Evolutionary conservation across 2,113 vertebrate genomes (phyloP), one percentile per base, ranked within the genome.

Genomic region (Hyperoodon ampullatus): DNA sequence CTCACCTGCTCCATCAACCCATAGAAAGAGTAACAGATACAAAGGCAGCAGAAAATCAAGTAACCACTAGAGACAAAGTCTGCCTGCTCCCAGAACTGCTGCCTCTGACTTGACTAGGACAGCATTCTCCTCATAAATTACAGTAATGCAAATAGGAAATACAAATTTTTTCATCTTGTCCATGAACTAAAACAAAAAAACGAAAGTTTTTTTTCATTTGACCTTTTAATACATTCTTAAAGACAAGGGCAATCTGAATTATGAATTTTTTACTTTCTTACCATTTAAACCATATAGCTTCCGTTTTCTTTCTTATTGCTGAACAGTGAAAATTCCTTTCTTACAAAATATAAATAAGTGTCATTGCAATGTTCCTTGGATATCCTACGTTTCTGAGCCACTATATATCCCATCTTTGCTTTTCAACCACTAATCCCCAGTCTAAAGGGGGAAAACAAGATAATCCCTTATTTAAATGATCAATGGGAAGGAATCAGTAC

Each of bases 391-490:
- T 95, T 97, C 94, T 86, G 47, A 97, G 83, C 91, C 77, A 3
- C 35, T 58, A 28, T 28, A 93, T 77, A 70, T 58, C 92, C 93
- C 26, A 0, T 90, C 68, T 97, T 87, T 98, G 96, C 94, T 98
- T 98, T 98, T 98, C 97, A 97, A 96, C 65, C 80, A 95, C 97
- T 98, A 98, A 98, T 97, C 95, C 89, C 28, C 65, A 71, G 90
- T 96, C 93, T 98, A 96, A 98, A 96, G 92, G 88, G 42, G 81
- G 84, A 97, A 98, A 98, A 98, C 95, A 97, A 94, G 96, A 97
- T 98, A 98, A 98, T 98, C 96, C 94, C 96, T 97, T 97, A 96
- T 98, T 98, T 98, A 98, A 98, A 98, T 97, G 89, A 98, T 98
- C 98, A 97, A 96, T 97, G 91, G 60, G 95, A 96, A 39, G 72